These are phyloP conservation scores for Apodemus sylvaticus DNA, from an alignment of 2,113 vertebrate species.

Conservation along the genomic window DNA sequence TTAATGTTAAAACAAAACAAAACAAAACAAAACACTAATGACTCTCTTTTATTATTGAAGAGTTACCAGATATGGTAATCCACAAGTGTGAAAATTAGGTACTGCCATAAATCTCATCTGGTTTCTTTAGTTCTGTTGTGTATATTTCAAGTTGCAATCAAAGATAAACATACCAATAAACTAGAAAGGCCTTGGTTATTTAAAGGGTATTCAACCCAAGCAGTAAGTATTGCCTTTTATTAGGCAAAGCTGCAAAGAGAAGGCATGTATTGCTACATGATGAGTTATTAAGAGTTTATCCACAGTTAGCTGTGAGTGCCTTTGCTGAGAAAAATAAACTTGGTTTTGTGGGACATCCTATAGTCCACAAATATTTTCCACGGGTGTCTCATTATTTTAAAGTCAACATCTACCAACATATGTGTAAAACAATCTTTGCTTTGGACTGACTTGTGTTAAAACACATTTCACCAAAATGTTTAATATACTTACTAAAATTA, in stretches of 20 bases:
- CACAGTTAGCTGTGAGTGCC: neutral
- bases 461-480: neutral
- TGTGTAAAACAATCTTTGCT: neutral
- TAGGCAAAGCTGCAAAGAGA: neutral
- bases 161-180: constrained; percentile 17
- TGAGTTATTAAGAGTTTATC: neutral
- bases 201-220: neutral
- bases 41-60: constrained; percentile 23
- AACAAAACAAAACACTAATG: neutral
- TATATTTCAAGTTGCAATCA: constrained; percentile 27
- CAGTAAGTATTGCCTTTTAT: neutral
- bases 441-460: constrained; percentile 38
- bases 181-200: neutral
- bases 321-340: constrained; percentile 24
- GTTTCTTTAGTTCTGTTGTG: constrained; percentile 2
- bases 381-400: constrained; percentile 26
- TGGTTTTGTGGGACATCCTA: constrained; percentile 16
- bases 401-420: constrained; percentile 47
- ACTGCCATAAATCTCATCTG: neutral
- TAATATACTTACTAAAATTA: neutral
- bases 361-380: neutral
- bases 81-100: neutral
- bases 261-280: neutral
- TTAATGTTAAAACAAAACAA: constrained; percentile 32
- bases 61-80: neutral